phyloP scores from a whole-genome alignment of 2,113 vertebrate species.

The Taxidea taxus region DNA sequence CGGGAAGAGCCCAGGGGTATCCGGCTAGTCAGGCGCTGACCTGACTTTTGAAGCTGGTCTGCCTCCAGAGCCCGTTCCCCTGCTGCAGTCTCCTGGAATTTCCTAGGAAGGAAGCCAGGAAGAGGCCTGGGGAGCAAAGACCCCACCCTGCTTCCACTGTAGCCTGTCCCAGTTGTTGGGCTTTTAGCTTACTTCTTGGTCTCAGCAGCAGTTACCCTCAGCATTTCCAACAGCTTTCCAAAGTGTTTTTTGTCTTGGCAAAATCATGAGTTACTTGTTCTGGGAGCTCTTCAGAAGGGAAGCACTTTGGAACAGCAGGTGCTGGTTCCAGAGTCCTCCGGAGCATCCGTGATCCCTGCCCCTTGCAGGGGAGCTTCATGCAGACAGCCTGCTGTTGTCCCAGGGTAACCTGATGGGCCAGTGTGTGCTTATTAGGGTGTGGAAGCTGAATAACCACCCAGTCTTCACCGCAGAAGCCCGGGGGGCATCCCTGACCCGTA shows the following conservation, averaged over 20 bases:
- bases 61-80: neutral
- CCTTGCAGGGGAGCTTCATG: neutral
- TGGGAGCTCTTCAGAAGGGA: slow-evolving; percentile 43
- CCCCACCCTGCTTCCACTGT: neutral
- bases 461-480: neutral
- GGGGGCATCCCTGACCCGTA: neutral
- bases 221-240: slow-evolving; percentile 52
- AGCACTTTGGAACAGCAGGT: neutral
- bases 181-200: slow-evolving; percentile 45
- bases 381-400: neutral
- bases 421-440: neutral
- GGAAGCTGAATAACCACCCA: neutral
- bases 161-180: neutral
- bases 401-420: neutral
- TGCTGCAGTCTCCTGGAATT: neutral
- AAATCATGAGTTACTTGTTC: neutral
- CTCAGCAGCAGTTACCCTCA: neutral
- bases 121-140: neutral
- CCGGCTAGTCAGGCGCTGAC: neutral
- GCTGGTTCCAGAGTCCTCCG: neutral
- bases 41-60: neutral
- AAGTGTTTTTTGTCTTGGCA: slow-evolving; percentile 43
- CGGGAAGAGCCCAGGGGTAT: neutral
- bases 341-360: neutral
- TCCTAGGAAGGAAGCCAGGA: neutral